Evolutionary conservation across 2,888 invertebrate species (phyloP).

Genomic region (Coenonympha glycerion): DNA sequence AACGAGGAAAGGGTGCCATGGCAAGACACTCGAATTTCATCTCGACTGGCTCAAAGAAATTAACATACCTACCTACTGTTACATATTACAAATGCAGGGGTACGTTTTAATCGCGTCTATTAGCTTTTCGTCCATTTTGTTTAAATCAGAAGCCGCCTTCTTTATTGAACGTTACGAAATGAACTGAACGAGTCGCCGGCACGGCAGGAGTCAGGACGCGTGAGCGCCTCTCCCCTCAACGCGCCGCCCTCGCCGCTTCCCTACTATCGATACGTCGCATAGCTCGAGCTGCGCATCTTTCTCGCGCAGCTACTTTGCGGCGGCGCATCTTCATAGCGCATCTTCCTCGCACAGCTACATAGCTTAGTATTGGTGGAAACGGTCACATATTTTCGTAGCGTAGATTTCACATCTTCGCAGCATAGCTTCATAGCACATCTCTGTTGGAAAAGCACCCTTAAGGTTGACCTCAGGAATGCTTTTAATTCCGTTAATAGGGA

Average conservation of each 20-base stretch:
- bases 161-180: not conserved
- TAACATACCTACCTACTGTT: not conserved
- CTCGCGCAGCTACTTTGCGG: not conserved
- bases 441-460: constrained; percentile 13
- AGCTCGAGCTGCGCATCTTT: not conserved
- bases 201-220: not conserved
- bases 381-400: constrained; percentile 13
- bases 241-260: not conserved
- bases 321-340: constrained; percentile 12
- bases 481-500: too few species aligned
- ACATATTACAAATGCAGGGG: not conserved
- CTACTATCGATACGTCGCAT: not conserved
- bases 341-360: constrained; percentile 13
- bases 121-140: not conserved
- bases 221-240: not conserved
- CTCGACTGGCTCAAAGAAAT: not conserved
- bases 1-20: not conserved
- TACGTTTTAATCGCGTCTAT: not conserved
- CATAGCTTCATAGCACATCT: constrained; percentile 16
- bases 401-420: constrained; percentile 9
- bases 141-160: not conserved
- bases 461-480: too few species aligned
- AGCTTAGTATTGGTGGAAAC: constrained; percentile 16
- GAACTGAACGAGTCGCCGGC: not conserved
- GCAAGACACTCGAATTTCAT: constrained; percentile 1